phyloP scores from a whole-genome alignment of 2,888 invertebrate genomes.

The Heliconius sara region DNA sequence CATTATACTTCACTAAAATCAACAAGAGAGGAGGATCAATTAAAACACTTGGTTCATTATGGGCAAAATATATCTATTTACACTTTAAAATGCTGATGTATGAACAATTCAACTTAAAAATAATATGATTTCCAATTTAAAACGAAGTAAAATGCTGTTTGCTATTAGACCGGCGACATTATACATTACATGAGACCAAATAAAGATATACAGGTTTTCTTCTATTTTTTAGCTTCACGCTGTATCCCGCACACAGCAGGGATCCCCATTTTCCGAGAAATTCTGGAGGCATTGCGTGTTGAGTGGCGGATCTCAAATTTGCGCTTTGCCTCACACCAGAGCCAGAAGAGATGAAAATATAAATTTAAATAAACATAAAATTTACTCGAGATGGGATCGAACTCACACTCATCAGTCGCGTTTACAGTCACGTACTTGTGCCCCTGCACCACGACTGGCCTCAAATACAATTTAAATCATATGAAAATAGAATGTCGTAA shows the following conservation, averaged over 20 bases:
- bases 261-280: no score
- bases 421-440: no score
- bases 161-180: slow-evolving; percentile 55
- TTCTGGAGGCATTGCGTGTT: no score
- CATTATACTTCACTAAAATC: background rate
- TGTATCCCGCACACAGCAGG: no score
- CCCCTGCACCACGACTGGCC: no score
- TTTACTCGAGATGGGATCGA: no score
- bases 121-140: slow-evolving; percentile 72
- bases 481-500: background rate
- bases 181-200: background rate
- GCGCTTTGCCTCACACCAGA: no score
- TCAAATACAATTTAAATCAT: slow-evolving; percentile 3
- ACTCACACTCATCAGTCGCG: no score
- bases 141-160: slow-evolving; percentile 56
- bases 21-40: slow-evolving; percentile 7
- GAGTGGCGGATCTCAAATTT: no score
- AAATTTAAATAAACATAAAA: no score
- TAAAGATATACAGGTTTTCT: background rate
- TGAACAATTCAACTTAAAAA: slow-evolving; percentile 76
- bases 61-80: slow-evolving; percentile 84
- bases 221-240: no score
- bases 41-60: slow-evolving; percentile 62
- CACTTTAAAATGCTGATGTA: slow-evolving; percentile 79
- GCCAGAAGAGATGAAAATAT: no score